Evolutionary conservation across 2,888 invertebrate species (phyloP), one percentile per base, ranked within the genome.

Genomic region (Atrina japonica): DNA sequence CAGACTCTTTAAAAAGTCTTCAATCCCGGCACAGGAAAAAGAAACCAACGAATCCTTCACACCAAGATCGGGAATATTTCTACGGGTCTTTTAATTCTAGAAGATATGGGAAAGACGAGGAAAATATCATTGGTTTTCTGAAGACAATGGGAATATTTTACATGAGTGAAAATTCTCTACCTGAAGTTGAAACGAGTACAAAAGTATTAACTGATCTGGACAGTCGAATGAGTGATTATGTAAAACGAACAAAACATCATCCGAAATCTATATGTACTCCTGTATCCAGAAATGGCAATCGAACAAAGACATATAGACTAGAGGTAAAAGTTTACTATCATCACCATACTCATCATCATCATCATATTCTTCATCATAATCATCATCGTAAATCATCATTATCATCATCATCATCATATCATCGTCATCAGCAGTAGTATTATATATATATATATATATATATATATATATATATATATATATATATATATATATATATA

Each of bases 141-240:
- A 81, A 81, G 60, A 65, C 75, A 52, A 55, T 82, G 30, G 75
- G 77, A 29, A 75, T 82, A 9, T 70, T 76, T 23, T 58, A 75
- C 60, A 16, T 71, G 41, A 40, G 56, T 72, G 30, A 73, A 64
- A 60, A 69, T 50, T 18, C 66, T 21, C 65, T 80, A 3, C 82
- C 82, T 1, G 70, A 73, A n/a, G 53, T 78, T 9, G 80, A 77
- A 35, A 78, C 76, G 3, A 71, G 78, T 45, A 71, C 75, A 25
- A 60, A 70, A 18, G 76, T 78, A 7, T 69, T 80, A 23, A 75
- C 75, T 25, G 75, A 80, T 30, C 73, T 82, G 7, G 78, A 82
- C 49, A 69, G 53, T 0, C 73, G 78, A 9, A 59, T 78, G 41
- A 65, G 47, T 14, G 73, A 73, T 18, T 82, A 78, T 76, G 49